Conservation (phyloP, 2,797 vertebrate species). For the Meda fulgida region DNA sequence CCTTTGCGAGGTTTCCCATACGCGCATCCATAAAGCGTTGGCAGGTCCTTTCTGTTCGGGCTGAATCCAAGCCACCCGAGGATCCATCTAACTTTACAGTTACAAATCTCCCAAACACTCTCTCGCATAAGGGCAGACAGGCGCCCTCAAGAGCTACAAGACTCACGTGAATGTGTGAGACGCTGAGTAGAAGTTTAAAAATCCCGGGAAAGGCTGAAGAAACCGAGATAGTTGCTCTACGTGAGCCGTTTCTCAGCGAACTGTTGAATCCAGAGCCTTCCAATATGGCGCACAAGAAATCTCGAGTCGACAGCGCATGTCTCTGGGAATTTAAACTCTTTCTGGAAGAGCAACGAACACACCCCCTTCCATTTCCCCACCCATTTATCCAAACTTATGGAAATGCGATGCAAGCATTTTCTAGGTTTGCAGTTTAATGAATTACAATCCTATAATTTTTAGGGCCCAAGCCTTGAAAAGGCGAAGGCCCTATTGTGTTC, state of each 20-base stretch:
- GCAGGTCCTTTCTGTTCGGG: constrained; percentile 98
- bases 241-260: neutral
- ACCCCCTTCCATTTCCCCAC: constrained; percentile 59
- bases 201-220: constrained; percentile 58
- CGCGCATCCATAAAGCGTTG: constrained; percentile 96
- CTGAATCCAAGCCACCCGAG: constrained; percentile 96
- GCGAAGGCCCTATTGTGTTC: too few relatives aligned
- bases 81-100: constrained; percentile 90
- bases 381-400: neutral
- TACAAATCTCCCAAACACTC: constrained; percentile 12
- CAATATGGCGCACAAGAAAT: constrained; percentile 83
- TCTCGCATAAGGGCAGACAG: neutral
- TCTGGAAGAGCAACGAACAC: constrained; percentile 64
- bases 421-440: neutral
- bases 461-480: too few relatives aligned
- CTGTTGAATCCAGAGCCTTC: constrained; percentile 73
- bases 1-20: constrained; percentile 96
- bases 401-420: neutral
- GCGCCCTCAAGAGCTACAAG: neutral
- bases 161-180: neutral
- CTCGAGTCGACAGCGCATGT: constrained; percentile 80
- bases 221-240: neutral
- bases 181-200: constrained; percentile 52
- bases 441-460: neutral
- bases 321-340: constrained; percentile 81